A percentile compares a stretch with the other conserved stretches of the same genome.
phyloP scores from a whole-genome alignment of 2,797 vertebrate genomes.

The Xyrichtys novacula region DNA sequence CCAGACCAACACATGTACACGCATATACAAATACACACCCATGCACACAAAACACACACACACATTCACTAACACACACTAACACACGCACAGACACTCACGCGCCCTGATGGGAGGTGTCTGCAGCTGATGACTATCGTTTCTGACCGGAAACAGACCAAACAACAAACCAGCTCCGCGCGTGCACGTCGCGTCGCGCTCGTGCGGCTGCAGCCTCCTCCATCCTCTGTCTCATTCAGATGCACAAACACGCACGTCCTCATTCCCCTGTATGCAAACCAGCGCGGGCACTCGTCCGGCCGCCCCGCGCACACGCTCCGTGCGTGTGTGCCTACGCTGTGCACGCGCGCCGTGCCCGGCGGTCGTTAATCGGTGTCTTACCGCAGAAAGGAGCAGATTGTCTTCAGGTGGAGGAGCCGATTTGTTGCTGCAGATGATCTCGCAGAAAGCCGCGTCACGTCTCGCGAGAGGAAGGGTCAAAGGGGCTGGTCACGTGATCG shows the following conservation, averaged over 20 bases:
- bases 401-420: slow-evolving; percentile 47
- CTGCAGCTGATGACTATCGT: background rate
- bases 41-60: background rate
- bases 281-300: slow-evolving; percentile 2
- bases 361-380: slow-evolving; percentile 59
- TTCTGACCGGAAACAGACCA: slow-evolving; percentile 29
- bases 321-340: background rate
- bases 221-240: slow-evolving; percentile 51
- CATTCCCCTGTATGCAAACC: slow-evolving; percentile 16
- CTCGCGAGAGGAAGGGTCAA: slow-evolving; percentile 69
- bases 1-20: background rate
- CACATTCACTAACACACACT: background rate
- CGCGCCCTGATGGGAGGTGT: background rate
- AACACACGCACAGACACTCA: background rate
- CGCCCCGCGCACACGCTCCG: background rate
- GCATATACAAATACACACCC: background rate
- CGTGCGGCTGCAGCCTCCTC: slow-evolving; percentile 55
- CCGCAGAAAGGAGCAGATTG: slow-evolving; percentile 66
- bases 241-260: slow-evolving; percentile 37
- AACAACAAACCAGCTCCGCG: slow-evolving; percentile 30
- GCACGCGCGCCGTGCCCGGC: slow-evolving; percentile 41
- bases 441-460: slow-evolving; percentile 53
- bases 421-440: slow-evolving; percentile 68
- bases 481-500: slow-evolving; percentile 56
- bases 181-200: slow-evolving; percentile 50